Percentiles rank a stretch among this genome's conserved stretches.
These are phyloP conservation scores for Stegana nigrithorax DNA, from an alignment of 2,888 invertebrate genomes.

Conservation along the genomic window DNA sequence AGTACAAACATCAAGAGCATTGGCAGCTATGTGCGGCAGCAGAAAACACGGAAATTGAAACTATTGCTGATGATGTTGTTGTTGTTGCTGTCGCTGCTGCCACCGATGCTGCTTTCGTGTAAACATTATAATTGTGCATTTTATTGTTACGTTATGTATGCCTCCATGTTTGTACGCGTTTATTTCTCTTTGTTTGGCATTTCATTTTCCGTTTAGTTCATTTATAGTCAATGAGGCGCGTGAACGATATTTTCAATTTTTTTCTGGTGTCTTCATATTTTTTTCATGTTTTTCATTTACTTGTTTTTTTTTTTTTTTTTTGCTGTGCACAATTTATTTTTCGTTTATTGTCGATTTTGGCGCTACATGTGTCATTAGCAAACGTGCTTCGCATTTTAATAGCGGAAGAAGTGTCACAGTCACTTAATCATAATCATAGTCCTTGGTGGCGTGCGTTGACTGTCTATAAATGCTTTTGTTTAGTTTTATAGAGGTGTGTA, in stretches of 20 bases:
- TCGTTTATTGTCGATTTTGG: background rate
- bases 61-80: background rate
- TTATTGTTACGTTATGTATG: conserved; percentile 4
- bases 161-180: background rate
- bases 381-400: background rate
- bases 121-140: conserved; percentile 16
- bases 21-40: background rate
- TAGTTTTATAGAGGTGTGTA: no score
- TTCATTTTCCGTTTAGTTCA: conserved; percentile 31
- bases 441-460: conserved; percentile 8
- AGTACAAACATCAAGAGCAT: no score
- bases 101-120: conserved; percentile 15
- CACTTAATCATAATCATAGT: background rate
- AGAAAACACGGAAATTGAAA: conserved; percentile 36
- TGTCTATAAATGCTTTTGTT: conserved; percentile 23
- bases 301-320: conserved; percentile 10
- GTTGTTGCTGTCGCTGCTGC: conserved; percentile 17
- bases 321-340: background rate
- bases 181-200: conserved; percentile 18
- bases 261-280: conserved; percentile 23
- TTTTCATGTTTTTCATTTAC: background rate
- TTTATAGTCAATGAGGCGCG: no score
- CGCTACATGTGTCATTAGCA: background rate
- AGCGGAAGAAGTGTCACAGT: background rate
- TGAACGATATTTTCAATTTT: no score